Evolutionary conservation across 2,797 vertebrate genomes (phyloP).

Genomic region (Glossophaga mutica): DNA sequence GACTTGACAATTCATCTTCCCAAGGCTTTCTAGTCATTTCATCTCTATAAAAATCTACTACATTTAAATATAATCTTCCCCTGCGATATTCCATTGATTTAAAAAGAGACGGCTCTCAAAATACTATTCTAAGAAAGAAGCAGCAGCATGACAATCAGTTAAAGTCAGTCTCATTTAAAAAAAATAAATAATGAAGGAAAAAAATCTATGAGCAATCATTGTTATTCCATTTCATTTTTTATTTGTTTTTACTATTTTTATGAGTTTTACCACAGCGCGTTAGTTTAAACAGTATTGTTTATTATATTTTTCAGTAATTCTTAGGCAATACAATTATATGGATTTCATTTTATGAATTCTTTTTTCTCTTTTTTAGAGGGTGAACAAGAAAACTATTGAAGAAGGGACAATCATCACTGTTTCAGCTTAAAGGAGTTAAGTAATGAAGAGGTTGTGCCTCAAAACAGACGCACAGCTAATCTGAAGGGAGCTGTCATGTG

Average conservation of each 20-base stretch:
- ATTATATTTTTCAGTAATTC: neutral
- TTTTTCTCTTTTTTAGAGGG: neutral
- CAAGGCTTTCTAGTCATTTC: constrained; percentile 51
- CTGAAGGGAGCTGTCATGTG: neutral
- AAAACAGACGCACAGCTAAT: neutral
- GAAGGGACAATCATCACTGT: neutral
- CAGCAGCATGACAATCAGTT: neutral
- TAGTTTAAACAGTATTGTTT: neutral
- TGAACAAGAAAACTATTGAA: neutral
- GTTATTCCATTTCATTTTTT: neutral
- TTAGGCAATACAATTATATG: neutral
- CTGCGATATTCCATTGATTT: neutral
- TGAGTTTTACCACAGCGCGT: neutral
- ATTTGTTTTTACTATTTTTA: neutral
- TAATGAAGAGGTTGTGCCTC: neutral
- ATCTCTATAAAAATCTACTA: neutral
- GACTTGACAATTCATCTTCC: constrained; percentile 38
- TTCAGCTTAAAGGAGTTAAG: neutral
- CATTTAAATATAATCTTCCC: constrained; percentile 36
- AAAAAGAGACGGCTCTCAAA: constrained; percentile 21
- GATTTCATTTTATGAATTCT: neutral
- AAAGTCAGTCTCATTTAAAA: neutral
- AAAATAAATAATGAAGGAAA: neutral
- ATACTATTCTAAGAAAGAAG: neutral
- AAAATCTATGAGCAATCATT: neutral